Conservation (phyloP, 2,888 invertebrate genomes). For the Litoditis marina region DNA sequence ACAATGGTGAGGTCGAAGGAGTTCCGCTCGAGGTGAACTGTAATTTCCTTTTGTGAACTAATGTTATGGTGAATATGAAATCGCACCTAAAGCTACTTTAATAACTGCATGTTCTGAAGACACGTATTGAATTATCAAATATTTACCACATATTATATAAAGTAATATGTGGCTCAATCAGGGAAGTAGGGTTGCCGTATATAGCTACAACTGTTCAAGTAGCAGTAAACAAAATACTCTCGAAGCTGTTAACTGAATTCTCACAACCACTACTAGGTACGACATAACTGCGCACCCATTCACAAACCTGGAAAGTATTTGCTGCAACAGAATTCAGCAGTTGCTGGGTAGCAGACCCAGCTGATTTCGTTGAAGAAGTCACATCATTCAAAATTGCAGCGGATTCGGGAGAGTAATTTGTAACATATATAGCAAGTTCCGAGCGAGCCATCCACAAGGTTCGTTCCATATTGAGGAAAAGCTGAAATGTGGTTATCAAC, state of each 20-base stretch:
- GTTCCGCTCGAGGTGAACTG: constrained; percentile 14
- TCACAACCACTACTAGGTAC: too few relatives aligned
- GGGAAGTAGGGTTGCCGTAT: too few relatives aligned
- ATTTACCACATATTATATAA: not conserved
- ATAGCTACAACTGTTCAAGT: too few relatives aligned
- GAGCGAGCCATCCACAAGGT: constrained; percentile 36
- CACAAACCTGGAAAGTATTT: constrained; percentile 56
- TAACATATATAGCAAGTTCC: constrained; percentile 54
- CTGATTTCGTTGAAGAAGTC: not conserved
- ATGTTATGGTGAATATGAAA: too few relatives aligned
- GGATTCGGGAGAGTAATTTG: constrained; percentile 22
- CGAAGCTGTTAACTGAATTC: too few relatives aligned
- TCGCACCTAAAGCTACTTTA: too few relatives aligned
- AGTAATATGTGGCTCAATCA: too few relatives aligned
- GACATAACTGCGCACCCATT: too few relatives aligned
- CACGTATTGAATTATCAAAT: not conserved
- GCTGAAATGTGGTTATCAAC: constrained; percentile 31
- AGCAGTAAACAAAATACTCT: too few relatives aligned
- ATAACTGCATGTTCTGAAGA: too few relatives aligned
- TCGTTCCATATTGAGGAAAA: constrained; percentile 43
- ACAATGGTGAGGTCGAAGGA: constrained; percentile 6
- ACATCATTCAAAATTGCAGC: constrained; percentile 10
- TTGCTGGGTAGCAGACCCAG: constrained; percentile 44
- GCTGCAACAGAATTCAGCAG: constrained; percentile 49
- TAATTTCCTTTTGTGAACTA: too few relatives aligned